Base-by-base conservation (phyloP, 2,888 invertebrate genomes). In the Plagodis dolabraria region DNA sequence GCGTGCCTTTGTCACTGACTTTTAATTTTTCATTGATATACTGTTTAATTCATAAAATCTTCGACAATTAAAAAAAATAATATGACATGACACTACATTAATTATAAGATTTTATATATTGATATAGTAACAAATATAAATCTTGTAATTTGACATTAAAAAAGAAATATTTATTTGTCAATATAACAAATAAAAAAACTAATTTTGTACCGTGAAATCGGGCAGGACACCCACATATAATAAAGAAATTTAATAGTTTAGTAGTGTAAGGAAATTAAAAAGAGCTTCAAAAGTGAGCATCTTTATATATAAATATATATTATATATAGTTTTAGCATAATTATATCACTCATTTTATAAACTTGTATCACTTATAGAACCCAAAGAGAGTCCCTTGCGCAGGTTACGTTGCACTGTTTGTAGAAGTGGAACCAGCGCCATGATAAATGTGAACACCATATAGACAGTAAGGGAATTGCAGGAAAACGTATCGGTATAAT, bases 301-400 rank as follows among this genome's bases (percentile, higher is more conserved):
- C 33, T 57, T 42, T 47, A 46, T 50, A 42, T 35, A 6, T 36
- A n/a, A n/a, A n/a, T n/a, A n/a, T n/a, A n/a, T n/a, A n/a, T n/a
- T n/a, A 35, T 34, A 45, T 45, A 40, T n/a, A 33, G 40, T 38
- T 45, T 35, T 35, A 42, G 34, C 33, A 12, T n/a, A 35, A 12
- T 38, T 45, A 46, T 42, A 42, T 42, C 12, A 34, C 22, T 46
- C 22, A 40, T 51, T 46, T 44, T 42, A 38, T 45, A 34, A 44
- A 5, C 36, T 33, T 36, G 45, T 47, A 11, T 42, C 38, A 47
- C 11, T 38, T 12, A 47, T 53, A 53, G 43, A 52, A 48, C 57
- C 57, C 57, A 57, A 52, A 57, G 52, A 57, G 36, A 11, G 51
- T 38, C 35, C 47, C n/a, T n/a, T 11, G 22, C 35, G 12, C n/a